Base-by-base conservation (phyloP, 2,888 invertebrate species). In the Eupithecia pulchellata region DNA sequence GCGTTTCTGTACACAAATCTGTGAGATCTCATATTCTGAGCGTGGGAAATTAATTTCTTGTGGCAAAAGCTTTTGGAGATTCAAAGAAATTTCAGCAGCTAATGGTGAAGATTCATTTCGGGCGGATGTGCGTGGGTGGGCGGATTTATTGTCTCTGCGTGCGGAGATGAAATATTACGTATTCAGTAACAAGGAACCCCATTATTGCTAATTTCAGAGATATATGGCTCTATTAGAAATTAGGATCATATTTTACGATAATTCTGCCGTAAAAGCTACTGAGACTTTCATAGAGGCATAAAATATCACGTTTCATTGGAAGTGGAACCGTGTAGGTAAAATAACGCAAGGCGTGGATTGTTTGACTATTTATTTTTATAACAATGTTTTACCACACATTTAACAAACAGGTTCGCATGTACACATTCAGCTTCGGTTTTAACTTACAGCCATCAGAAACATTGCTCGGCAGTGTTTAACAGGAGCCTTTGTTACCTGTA, bases 201-300 rank as follows among this genome's bases (percentile, higher is more conserved):
- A 69, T 73, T 75, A 72, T 71, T 68, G 71, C 74, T 75, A 72
- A 72, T 74, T 69, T 73, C 42, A 68, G 69, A 66, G 73, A 76
- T 70, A 71, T 73, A 75, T 71, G 68, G 69, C 66, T 66, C 68
- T 63, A 61, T 73, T 71, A 68, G 47, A 72, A 75, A 76, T 68
- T 68, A 71, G 71, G 74, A 74, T 71, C 63, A 57, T 68, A 73
- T 75, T 74, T 68, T 63, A 66, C 27, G 64, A 64, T 42, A 8
- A 69, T 57, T 64, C 58, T 29, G 29, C 29, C 34, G 47, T 47
- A 34, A 69, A 58, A 64, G 30, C 13, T 61, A 20, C 57, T 29
- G 27, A 27, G 6, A 27, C 17, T 57, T 27, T 57, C n/a, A 5
- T 60, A 60, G 30, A n/a, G 3, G 29, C 29, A 61, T 61, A 14